A percentile compares a stretch with the other conserved stretches of the same genome.
phyloP scores from a whole-genome alignment of 2,888 invertebrate species.

The Zootermopsis nevadensis region DNA sequence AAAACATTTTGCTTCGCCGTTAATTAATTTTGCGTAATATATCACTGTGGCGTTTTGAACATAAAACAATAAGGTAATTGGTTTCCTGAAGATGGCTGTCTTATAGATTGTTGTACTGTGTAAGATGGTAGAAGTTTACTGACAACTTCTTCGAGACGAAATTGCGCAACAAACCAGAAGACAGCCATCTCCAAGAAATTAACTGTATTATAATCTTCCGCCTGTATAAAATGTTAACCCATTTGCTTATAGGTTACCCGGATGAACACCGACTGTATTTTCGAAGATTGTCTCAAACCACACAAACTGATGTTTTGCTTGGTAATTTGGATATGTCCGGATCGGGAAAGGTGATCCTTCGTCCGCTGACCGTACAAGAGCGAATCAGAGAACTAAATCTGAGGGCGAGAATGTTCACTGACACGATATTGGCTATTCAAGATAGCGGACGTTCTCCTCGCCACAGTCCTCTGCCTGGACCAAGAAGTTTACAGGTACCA shows the following conservation, averaged over 20 bases:
- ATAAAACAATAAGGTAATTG: no score
- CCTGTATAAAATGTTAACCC: background rate
- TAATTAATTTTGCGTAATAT: no score
- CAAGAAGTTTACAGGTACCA: constrained; percentile 59
- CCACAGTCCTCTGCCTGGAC: constrained; percentile 57
- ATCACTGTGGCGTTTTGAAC: no score
- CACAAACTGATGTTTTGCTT: constrained; percentile 63
- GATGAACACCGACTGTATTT: constrained; percentile 62
- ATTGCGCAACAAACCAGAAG: no score
- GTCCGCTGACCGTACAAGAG: constrained; percentile 63
- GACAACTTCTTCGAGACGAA: no score
- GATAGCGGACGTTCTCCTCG: constrained; percentile 56
- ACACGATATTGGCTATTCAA: constrained; percentile 63
- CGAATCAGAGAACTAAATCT: constrained; percentile 65
- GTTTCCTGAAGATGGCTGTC: no score
- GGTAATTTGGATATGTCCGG: constrained; percentile 62
- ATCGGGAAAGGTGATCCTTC: constrained; percentile 60
- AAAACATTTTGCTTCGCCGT: no score
- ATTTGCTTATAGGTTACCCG: constrained; percentile 56
- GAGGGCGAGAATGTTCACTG: constrained; percentile 64
- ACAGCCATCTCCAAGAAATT: no score
- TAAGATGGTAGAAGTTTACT: no score
- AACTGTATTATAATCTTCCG: no score
- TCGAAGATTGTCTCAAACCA: constrained; percentile 63
- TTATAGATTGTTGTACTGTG: no score